Percentiles rank a stretch among this genome's conserved stretches.
Conservation (phyloP, 2,888 invertebrate genomes). For the Parnassius orleans region DNA sequence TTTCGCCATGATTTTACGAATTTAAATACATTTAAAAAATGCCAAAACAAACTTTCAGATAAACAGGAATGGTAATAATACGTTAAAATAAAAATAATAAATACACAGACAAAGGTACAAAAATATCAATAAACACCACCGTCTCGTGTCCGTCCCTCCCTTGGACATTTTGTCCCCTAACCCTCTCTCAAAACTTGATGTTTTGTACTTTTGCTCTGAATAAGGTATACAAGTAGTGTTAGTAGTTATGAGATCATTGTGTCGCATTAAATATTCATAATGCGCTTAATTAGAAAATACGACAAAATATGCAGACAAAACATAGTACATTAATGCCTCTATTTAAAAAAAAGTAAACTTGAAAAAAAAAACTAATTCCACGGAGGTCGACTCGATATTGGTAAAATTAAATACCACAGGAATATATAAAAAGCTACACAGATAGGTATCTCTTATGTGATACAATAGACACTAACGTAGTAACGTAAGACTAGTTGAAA, state of each 20-base stretch:
- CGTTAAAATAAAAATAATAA: constrained; percentile 62
- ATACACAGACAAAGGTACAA: constrained; percentile 76
- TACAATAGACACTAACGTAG: constrained; percentile 68
- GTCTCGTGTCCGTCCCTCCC: constrained; percentile 37
- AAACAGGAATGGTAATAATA: constrained; percentile 69
- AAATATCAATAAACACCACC: constrained; percentile 65
- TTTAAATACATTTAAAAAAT: constrained; percentile 39
- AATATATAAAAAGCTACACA: constrained; percentile 72
- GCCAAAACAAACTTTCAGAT: constrained; percentile 63
- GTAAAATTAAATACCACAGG: constrained; percentile 63
- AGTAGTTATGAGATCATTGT: constrained; percentile 80
- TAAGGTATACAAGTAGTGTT: constrained; percentile 66
- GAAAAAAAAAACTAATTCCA: constrained; percentile 48
- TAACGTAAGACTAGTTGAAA: constrained; percentile 80
- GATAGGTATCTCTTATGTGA: constrained; percentile 64
- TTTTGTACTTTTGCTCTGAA: constrained; percentile 77
- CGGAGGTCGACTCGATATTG: constrained; percentile 50
- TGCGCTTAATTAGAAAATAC: constrained; percentile 74
- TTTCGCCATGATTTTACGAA: constrained; percentile 39
- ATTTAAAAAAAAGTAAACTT: constrained; percentile 63
- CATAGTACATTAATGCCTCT: constrained; percentile 53
- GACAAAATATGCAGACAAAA: constrained; percentile 76
- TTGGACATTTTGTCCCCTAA: constrained; percentile 26
- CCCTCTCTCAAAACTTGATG: constrained; percentile 33
- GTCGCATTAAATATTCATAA: constrained; percentile 58